A percentile compares a stretch with the other conserved stretches of the same genome.
phyloP scores from a whole-genome alignment of 1,140 invertebrate species.

The Globodera ellingtonae region DNA sequence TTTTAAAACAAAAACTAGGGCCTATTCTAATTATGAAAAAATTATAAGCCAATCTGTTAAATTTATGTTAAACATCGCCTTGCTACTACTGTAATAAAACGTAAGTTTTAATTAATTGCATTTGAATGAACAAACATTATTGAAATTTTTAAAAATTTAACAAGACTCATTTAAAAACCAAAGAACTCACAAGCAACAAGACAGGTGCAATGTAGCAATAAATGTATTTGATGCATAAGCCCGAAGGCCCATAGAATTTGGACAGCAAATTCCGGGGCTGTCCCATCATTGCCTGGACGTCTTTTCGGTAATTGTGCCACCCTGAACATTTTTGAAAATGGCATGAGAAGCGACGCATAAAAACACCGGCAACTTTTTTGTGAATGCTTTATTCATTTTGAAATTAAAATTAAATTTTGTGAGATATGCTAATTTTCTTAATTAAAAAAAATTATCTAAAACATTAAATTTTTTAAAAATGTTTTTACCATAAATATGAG shows the following conservation, averaged over 20 bases:
- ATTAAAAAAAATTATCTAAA: slow-evolving; percentile 14
- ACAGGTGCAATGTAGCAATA: slow-evolving; percentile 40
- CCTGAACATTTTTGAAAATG: slow-evolving; percentile 15
- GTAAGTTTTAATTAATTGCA: too few species aligned
- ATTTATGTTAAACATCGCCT: too few species aligned
- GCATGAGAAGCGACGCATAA: too few species aligned
- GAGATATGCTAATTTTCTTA: too few species aligned
- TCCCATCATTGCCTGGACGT: slow-evolving; percentile 42
- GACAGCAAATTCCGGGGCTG: slow-evolving; percentile 28
- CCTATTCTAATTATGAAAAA: too few species aligned
- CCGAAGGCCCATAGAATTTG: slow-evolving; percentile 39
- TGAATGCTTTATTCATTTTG: slow-evolving; percentile 9
- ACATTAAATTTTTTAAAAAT: neutral
- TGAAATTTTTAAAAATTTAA: too few species aligned
- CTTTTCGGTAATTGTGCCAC: slow-evolving; percentile 31
- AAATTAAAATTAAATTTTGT: too few species aligned
- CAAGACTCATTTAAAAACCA: neutral
- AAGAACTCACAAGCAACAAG: slow-evolving; percentile 22
- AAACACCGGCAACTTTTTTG: too few species aligned
- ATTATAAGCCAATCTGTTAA: too few species aligned
- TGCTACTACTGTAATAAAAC: too few species aligned
- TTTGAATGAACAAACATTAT: too few species aligned
- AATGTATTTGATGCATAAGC: slow-evolving; percentile 34
- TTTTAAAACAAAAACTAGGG: too few species aligned
- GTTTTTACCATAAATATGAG: slow-evolving; percentile 44